Base-by-base conservation (phyloP, 1,140 invertebrate species). In the Mamestra configurata region DNA sequence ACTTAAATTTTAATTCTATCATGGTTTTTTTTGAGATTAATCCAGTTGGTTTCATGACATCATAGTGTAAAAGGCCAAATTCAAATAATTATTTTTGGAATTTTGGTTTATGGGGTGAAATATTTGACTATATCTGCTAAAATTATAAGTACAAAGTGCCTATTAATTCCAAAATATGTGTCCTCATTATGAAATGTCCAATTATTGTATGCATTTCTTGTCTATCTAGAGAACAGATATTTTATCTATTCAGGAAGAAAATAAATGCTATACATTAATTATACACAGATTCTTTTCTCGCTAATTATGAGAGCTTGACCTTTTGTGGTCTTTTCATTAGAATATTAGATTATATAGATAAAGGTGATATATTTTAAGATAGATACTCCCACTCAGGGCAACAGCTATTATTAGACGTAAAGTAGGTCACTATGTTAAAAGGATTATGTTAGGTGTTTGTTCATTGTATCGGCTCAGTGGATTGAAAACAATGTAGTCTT, bases 381-480 rank as follows among this genome's bases (percentile, higher is more conserved):
- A 66, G 18, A 11, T 40, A 40, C 31, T 11, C 59, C 59, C 18
- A 66, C 35, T 13, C 31, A 40, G 15, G 61, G 18, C 53, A 53
- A 8, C 15, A 22, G 20, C 53, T 57, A 57, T 57, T 22, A 57
- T 22, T 13, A 40, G 61, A 0, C 10, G 10, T 3, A 13, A 66
- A 66, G n/a, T 66, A 66, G 61, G 61, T 66, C 35, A 66, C 35
- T 66, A 13, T 40, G 61, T 13, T 66, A 66, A 66, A 66, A 22
- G 59, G 61, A 40, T 43, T 66, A 66, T 43, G 20, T 24, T 57
- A 57, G 53, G 24, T 57, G 22, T 27, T 27, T 4, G 11, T 4
- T 27, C 22, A 57, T 15, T 57, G 53, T 57, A 15, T 57, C 43
- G 11, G 22, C 24, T 57, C 11, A 57, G 11, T 57, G 24, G 11